Base-by-base conservation (phyloP, 2,888 invertebrate species). In the Lithophane ornitopus region DNA sequence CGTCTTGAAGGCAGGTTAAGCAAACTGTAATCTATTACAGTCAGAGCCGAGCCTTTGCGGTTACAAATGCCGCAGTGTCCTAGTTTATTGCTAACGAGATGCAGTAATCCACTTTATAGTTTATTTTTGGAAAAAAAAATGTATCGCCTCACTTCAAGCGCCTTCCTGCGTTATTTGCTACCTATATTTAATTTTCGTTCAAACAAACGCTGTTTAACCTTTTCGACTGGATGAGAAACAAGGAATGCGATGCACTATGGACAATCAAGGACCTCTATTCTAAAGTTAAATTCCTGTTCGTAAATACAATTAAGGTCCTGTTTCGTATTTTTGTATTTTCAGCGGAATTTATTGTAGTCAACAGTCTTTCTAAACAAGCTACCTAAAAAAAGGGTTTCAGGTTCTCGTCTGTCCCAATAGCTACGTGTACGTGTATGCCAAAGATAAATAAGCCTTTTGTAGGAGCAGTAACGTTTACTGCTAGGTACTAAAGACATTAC, bases 21-120 rank as follows among this genome's bases (percentile, higher is more conserved):
- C 87, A 94, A 94, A 94, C 93, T 88, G 90, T 89, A 90, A 90
- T 89, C 89, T 90, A 92, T 93, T 92, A 93, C 89, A 89, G 89
- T 86, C 86, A 86, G 85, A 87, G 81, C 86, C 86, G 82, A 89
- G 89, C 88, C 88, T 92, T 92, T 93, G 91, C 91, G 90, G 90
- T 89, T 88, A 88, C 86, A 85, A 91, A 90, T 89, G 87, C 91
- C 90, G 93, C 93, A 92, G 92, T 93, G 93, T 82, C 90, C 92
- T 89, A 93, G 88, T 92, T 93, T 90, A 82, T 86, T 81, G 81
- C 87, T 86, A 85, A 89, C 87, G 82, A 91, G 91, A 91, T 91
- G 91, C 91, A 84, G 85, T 82, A 89, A 89, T 89, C 88, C 89
- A 84, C 87, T 87, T 87, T 84, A 74, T 80, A 86, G 81, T 87